Conservation (phyloP, 2,797 vertebrate genomes). For the Acrossocheilus wenchowensis region DNA sequence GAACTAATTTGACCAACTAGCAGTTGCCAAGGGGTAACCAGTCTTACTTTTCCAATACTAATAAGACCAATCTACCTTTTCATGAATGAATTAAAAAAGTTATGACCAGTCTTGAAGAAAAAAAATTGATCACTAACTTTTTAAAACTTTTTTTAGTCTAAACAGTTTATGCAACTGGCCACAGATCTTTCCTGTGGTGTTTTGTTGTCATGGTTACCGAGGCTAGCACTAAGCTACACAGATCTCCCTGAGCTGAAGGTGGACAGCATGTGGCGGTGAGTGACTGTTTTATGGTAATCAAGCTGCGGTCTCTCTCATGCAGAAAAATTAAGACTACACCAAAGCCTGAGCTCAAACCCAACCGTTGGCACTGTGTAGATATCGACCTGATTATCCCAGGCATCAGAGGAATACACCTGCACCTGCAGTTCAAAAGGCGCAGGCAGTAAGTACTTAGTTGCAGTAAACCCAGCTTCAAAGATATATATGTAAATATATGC, state of each 20-base stretch:
- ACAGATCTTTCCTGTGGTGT: constrained; percentile 15
- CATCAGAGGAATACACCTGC: neutral
- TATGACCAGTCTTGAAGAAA: too few species aligned
- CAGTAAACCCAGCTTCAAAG: constrained; percentile 3
- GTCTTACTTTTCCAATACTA: too few species aligned
- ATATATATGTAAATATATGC: constrained; percentile 7
- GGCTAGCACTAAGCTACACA: constrained; percentile 22
- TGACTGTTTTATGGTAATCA: neutral
- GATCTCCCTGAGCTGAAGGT: constrained; percentile 27
- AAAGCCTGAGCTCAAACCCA: constrained; percentile 4
- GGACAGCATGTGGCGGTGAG: neutral
- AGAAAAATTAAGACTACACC: neutral
- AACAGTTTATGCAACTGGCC: too few species aligned
- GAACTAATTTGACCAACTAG: too few species aligned
- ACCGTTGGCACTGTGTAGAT: neutral
- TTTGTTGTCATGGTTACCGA: constrained; percentile 47
- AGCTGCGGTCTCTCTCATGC: neutral
- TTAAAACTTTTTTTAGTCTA: too few species aligned
- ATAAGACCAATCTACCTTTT: too few species aligned
- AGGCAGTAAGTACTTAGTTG: neutral
- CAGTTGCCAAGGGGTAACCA: too few species aligned
- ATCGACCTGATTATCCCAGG: neutral
- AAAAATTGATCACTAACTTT: too few species aligned
- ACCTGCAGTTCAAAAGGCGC: neutral
- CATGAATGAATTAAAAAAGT: too few species aligned